A percentile compares a stretch with the other conserved stretches of the same genome.
These are phyloP conservation scores for Epizoanthus scotinus DNA, from an alignment of 92 coral and sea anemone genomes.

Conservation along the genomic window DNA sequence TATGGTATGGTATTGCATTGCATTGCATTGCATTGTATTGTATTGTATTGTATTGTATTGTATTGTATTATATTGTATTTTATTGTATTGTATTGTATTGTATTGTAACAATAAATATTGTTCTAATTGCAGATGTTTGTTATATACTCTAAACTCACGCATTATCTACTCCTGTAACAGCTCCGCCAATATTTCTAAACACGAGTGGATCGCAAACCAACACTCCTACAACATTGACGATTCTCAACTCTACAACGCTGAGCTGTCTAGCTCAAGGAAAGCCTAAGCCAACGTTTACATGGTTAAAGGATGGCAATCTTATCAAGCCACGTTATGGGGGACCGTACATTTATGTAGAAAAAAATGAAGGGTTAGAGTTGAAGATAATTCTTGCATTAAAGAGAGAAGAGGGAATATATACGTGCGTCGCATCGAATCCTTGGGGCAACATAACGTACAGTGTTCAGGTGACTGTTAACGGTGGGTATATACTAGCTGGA, in stretches of 20 bases:
- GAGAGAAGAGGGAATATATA: constrained; percentile 13
- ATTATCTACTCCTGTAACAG: not conserved
- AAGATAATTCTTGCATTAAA: not conserved
- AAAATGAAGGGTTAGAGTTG: constrained; percentile 5
- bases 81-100: too few species aligned
- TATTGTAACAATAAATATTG: too few species aligned
- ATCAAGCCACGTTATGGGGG: constrained; percentile 8
- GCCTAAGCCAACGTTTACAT: constrained; percentile 16
- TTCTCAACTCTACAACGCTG: constrained; percentile 3
- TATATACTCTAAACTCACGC: too few species aligned
- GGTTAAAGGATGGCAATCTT: constrained; percentile 23
- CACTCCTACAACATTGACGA: not conserved
- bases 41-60: too few species aligned
- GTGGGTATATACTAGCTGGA: not conserved
- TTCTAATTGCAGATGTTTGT: too few species aligned
- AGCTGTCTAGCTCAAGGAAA: constrained; percentile 20
- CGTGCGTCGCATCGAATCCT: constrained; percentile 5
- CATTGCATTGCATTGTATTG: too few species aligned
- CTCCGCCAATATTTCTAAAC: constrained; percentile 12
- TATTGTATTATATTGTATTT: too few species aligned
- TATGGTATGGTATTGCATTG: too few species aligned
- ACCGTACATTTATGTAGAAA: not conserved
- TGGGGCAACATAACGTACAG: not conserved
- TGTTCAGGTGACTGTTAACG: constrained; percentile 5
- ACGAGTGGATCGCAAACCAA: constrained; percentile 2